phyloP scores from a whole-genome alignment of 1,140 invertebrate genomes.

The Parasteatoda tepidariorum region DNA sequence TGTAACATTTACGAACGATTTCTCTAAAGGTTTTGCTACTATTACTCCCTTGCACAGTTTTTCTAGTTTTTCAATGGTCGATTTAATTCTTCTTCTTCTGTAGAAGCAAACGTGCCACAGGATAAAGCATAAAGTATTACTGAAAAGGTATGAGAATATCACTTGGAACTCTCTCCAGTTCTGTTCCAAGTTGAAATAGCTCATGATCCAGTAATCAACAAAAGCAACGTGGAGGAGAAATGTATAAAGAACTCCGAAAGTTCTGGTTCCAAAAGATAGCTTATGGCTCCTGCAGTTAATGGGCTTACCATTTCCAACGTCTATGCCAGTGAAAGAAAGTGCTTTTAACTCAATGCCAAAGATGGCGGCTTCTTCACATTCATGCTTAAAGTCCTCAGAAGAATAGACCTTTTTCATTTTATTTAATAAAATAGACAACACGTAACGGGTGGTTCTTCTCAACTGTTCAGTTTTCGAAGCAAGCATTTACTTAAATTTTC shows the following conservation, averaged over 20 bases:
- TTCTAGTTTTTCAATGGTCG: not conserved
- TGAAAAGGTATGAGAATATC: not conserved
- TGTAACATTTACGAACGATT: not conserved
- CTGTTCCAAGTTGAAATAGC: not conserved
- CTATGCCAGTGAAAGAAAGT: no score
- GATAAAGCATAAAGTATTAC: not conserved
- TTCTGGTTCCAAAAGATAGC: no score
- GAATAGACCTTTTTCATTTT: no score
- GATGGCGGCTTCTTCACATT: no score
- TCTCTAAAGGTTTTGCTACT: not conserved
- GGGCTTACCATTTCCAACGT: no score
- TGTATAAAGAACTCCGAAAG: not conserved
- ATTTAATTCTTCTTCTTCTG: not conserved
- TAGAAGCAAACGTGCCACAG: slow-evolving; percentile 4
- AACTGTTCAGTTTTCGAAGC: no score
- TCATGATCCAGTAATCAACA: slow-evolving; percentile 27
- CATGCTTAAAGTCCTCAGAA: no score
- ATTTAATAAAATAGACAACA: no score
- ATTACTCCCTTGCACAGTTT: not conserved
- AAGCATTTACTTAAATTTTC: no score
- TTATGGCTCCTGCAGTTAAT: no score
- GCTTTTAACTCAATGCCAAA: no score
- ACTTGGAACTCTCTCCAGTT: slow-evolving; percentile 35
- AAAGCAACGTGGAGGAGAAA: not conserved
- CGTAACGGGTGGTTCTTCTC: no score